Conservation (phyloP, 2,888 invertebrate species). For the Drosophila pegasa region DNA sequence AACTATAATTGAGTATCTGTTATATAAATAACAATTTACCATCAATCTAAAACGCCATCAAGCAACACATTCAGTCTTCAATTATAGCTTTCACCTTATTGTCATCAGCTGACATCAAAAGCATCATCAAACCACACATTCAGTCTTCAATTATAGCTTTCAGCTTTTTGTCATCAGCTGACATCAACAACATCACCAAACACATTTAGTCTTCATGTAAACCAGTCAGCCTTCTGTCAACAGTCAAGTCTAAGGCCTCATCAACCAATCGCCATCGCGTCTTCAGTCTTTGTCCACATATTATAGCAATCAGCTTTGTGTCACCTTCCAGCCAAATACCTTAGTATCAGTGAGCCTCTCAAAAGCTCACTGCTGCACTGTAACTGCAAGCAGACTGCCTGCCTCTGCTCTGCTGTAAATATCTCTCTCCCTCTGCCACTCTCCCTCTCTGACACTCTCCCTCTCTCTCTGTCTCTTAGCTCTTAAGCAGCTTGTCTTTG, state of each 20-base stretch:
- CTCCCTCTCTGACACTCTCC: too few species aligned
- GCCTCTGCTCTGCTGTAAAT: too few species aligned
- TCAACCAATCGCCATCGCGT: too few species aligned
- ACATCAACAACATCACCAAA: too few species aligned
- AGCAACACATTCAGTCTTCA: too few species aligned
- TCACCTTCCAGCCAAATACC: neutral
- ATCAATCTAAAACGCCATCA: neutral
- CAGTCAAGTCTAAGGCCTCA: too few species aligned
- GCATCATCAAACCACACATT: neutral
- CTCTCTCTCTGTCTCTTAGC: neutral
- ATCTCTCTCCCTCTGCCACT: neutral
- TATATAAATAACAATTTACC: neutral
- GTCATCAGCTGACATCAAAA: neutral
- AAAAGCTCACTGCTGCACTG: constrained; percentile 1
- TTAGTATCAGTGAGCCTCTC: constrained; percentile 24
- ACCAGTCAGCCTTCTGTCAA: too few species aligned
- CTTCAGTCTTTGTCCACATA: too few species aligned
- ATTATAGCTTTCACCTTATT: neutral
- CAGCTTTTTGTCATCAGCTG: neutral
- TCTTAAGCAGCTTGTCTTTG: neutral
- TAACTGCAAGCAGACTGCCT: neutral
- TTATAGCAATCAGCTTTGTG: too few species aligned
- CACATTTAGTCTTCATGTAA: too few species aligned
- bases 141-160: neutral
- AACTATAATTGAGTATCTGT: neutral